A percentile compares a stretch with the other conserved stretches of the same genome.
These are phyloP conservation scores for Heterotis niloticus DNA, from an alignment of 2,113 vertebrate species.

Conservation along the genomic window DNA sequence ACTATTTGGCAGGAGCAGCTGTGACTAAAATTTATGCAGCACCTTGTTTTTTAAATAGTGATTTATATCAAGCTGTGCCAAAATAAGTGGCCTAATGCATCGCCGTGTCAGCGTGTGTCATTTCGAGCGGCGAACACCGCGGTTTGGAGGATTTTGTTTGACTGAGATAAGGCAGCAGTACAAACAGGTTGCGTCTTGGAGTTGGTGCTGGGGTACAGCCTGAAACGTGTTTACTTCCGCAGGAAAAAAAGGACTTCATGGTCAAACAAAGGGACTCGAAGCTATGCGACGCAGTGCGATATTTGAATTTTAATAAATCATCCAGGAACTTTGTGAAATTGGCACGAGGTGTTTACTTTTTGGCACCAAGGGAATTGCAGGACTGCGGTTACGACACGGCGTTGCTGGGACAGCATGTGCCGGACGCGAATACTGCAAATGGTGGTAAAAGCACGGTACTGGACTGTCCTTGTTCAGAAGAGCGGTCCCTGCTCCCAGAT, in stretches of 20 bases:
- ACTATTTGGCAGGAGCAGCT: not conserved
- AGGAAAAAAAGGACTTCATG: not conserved
- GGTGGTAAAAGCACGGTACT: no score
- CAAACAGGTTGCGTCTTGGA: not conserved
- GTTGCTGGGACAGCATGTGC: no score
- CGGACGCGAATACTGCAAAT: no score
- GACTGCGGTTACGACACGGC: not conserved
- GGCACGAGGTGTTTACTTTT: not conserved
- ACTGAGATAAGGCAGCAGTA: constrained; percentile 19
- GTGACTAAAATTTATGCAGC: not conserved
- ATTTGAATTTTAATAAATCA: not conserved
- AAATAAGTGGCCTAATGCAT: constrained; percentile 2
- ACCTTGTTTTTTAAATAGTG: not conserved
- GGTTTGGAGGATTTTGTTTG: constrained; percentile 21
- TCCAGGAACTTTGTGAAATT: not conserved
- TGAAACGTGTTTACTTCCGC: constrained; percentile 11
- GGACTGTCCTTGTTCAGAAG: no score
- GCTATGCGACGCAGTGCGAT: not conserved
- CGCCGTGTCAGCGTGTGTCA: constrained; percentile 6
- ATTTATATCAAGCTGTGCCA: constrained; percentile 8
- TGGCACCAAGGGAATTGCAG: not conserved
- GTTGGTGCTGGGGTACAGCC: not conserved
- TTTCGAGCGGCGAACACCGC: not conserved
- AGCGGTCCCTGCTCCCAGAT: no score
- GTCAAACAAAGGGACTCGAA: constrained; percentile 1